phyloP scores from a whole-genome alignment of 2,113 vertebrate species.

The Sceloporus undulatus region DNA sequence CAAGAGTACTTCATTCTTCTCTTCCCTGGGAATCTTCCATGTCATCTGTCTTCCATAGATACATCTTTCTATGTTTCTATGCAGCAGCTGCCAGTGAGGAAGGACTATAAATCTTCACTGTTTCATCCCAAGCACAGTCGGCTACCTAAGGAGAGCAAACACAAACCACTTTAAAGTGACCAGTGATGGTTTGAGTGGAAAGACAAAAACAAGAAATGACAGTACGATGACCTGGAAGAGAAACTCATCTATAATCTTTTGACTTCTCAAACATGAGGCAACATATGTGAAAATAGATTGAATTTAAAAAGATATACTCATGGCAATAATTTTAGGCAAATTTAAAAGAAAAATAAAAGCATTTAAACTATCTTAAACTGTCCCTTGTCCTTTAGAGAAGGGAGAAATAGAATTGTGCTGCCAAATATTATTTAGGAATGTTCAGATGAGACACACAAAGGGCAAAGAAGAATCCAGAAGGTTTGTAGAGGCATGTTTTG shows the following conservation, averaged over 20 bases:
- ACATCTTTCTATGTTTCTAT: constrained; percentile 62
- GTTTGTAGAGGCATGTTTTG: neutral
- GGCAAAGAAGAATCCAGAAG: neutral
- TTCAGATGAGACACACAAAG: neutral
- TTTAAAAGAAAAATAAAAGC: neutral
- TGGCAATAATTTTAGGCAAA: neutral
- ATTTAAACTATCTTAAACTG: neutral
- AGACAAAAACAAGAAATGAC: constrained; percentile 29
- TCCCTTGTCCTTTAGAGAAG: neutral
- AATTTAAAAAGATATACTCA: neutral
- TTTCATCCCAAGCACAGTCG: constrained; percentile 98
- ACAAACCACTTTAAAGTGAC: constrained; percentile 45
- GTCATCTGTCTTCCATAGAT: constrained; percentile 17
- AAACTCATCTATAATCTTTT: neutral
- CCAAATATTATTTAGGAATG: neutral
- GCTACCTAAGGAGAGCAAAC: constrained; percentile 86
- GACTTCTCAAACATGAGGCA: neutral
- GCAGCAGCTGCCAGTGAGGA: constrained; percentile 79
- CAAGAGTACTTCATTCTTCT: constrained; percentile 7
- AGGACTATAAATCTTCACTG: constrained; percentile 92
- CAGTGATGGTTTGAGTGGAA: neutral
- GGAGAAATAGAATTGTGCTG: neutral
- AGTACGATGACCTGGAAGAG: constrained; percentile 8
- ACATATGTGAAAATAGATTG: neutral
- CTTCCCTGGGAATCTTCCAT: neutral